phyloP scores from a whole-genome alignment of 2,888 invertebrate genomes.

The Microctonus hyperodae region DNA sequence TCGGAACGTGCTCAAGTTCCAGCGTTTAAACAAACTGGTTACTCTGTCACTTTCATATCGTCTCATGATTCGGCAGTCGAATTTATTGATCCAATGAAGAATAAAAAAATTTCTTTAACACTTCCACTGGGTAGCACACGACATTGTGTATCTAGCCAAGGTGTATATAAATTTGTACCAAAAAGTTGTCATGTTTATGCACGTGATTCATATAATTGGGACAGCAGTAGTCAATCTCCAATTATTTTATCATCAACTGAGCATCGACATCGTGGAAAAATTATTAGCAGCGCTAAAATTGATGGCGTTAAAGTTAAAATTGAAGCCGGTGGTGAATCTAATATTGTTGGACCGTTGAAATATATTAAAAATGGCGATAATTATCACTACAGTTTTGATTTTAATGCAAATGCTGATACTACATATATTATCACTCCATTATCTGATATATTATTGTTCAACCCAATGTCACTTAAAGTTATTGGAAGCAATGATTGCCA shows the following conservation, averaged over 20 bases:
- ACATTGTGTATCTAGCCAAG: constrained; percentile 78
- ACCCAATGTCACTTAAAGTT: constrained; percentile 69
- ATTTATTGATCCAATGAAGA: constrained; percentile 44
- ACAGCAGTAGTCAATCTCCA: constrained; percentile 61
- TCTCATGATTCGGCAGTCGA: constrained; percentile 73
- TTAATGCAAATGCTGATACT: constrained; percentile 55
- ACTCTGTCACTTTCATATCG: constrained; percentile 74
- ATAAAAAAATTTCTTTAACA: constrained; percentile 53
- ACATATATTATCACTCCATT: constrained; percentile 70
- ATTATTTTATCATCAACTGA: constrained; percentile 57
- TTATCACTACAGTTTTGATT: constrained; percentile 61
- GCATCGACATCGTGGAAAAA: constrained; percentile 53
- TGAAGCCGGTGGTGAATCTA: constrained; percentile 48
- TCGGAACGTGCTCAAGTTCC: constrained; percentile 71
- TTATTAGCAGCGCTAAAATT: constrained; percentile 52
- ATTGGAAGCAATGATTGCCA: constrained; percentile 75
- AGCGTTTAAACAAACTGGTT: constrained; percentile 83
- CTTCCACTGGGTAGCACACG: constrained; percentile 73
- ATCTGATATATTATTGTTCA: constrained; percentile 77
- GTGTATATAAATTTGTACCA: constrained; percentile 74
- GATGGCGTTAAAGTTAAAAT: constrained; percentile 64
- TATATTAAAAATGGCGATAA: constrained; percentile 40
- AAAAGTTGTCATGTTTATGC: constrained; percentile 84
- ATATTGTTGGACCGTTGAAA: constrained; percentile 50
- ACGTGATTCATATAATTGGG: constrained; percentile 64